Evolutionary conservation across 2,797 vertebrate species (phyloP), one percentile per base, ranked within the genome.

Genomic region (Trichosurus vulpecula): DNA sequence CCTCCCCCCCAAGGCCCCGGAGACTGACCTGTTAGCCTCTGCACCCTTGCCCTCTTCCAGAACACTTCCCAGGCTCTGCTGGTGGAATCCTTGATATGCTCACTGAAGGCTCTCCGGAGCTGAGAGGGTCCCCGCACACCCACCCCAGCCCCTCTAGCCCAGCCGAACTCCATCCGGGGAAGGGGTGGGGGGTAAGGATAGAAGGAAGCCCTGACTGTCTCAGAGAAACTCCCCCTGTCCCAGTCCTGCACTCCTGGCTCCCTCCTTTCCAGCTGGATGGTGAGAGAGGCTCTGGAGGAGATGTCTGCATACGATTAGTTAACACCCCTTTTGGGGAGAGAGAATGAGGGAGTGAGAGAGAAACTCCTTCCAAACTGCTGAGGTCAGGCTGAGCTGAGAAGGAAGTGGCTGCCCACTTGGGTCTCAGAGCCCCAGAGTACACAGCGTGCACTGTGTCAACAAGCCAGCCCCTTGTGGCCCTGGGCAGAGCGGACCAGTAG

Each of bases 41-140:
- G 98, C 97, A 99, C 99, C 97, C 99, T 98, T 90, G 98, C 92
- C 0, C 98, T 98, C 97, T 97, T 99, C 99, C 99, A 99, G 98
- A 99, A 99, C 93, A 98, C 97, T 1, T 99, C 99, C 99, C 99
- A 99, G 16, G 98, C 99, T 97, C 98, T 99, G 98, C 99, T 98
- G 97, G 98, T 97, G 90, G 99, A 99, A 98, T 98, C 98, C 90
- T 98, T 98, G 58, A 99, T 98, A 11, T 99, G 99, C 94, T 99
- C 98, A 12, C 99, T 99, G 97, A 99, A 99, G 95, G 99, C 99
- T 90, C 99, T 98, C 96, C 98, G 98, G 96, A 99, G 98, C 0
- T 90, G 97, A 56, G 97, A 94, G 93, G 98, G 99, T 2, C 94
- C 94, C 0, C 2, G 95, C 11, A 95, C 97, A 31, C 98, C 98